Conservation (phyloP, 37 sponge, comb jelly and placozoan genomes). For the Amphimedon queenslandica region DNA sequence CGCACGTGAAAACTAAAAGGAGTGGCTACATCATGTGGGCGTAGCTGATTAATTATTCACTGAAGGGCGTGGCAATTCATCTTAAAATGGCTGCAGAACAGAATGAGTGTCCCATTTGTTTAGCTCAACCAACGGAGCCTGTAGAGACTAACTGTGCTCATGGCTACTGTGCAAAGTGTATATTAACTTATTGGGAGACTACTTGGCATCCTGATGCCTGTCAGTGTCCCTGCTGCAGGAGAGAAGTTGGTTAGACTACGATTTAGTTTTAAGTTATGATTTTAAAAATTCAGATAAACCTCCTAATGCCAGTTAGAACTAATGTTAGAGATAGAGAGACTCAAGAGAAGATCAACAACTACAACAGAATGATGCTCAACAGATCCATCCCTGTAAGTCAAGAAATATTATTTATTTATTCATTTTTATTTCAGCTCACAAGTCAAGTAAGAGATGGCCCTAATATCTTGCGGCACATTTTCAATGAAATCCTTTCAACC, state of each 20-base stretch:
- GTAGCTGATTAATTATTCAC: too few species aligned
- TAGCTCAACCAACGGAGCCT: conserved; percentile 30
- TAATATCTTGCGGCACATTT: conserved; percentile 64
- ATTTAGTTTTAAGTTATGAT: too few species aligned
- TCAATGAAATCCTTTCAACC: conserved; percentile 46
- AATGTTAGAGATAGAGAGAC: background rate
- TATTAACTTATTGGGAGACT: conserved; percentile 55
- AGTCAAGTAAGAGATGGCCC: conserved; percentile 87
- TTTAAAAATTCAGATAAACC: background rate
- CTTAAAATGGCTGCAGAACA: too few species aligned
- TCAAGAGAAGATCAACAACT: background rate
- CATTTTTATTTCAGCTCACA: conserved; percentile 40
- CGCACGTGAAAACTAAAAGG: background rate
- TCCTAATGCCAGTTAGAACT: background rate
- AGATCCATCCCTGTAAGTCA: background rate
- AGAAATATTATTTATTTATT: background rate
- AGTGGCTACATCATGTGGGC: too few species aligned
- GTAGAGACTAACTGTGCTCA: conserved; percentile 97
- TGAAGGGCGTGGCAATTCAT: too few species aligned
- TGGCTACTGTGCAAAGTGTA: conserved; percentile 83
- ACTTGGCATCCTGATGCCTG: conserved; percentile 57
- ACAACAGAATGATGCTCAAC: background rate
- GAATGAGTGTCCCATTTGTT: conserved; percentile 87
- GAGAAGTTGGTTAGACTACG: conserved; percentile 54
- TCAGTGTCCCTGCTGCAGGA: conserved; percentile 62